phyloP scores from a whole-genome alignment of 2,113 vertebrate genomes.

The Ornithorhynchus anatinus region DNA sequence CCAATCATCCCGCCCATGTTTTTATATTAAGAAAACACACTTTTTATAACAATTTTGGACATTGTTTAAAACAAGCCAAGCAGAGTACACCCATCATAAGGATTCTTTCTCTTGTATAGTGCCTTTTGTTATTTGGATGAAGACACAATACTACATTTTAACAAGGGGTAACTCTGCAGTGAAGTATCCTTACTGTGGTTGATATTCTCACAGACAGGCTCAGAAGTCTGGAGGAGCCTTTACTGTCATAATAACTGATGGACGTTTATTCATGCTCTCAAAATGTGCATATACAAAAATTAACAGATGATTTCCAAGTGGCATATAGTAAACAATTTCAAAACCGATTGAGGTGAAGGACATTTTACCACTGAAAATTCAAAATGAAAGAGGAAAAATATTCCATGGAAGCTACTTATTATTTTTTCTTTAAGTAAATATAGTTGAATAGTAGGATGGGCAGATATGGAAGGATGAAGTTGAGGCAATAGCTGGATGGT shows the following conservation, averaged over 20 bases:
- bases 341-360: rapidly evolving
- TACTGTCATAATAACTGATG: background rate
- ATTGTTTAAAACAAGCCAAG: conserved; percentile 9
- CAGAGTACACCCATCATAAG: background rate
- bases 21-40: background rate
- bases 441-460: too few relatives aligned
- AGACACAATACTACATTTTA: background rate
- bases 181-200: background rate
- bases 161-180: background rate
- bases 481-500: too few relatives aligned
- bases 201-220: background rate
- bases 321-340: background rate
- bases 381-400: background rate
- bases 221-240: background rate
- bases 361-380: background rate
- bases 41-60: background rate
- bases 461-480: too few relatives aligned
- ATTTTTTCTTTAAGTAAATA: too few relatives aligned
- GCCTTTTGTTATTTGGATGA: background rate
- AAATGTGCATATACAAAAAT: background rate
- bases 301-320: background rate
- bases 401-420: too few relatives aligned
- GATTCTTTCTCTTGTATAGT: background rate
- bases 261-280: background rate
- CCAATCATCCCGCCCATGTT: conserved; percentile 17